Percentiles rank a stretch among this genome's conserved stretches.
Evolutionary conservation across 2,113 vertebrate genomes (phyloP).

Genomic region (Eulacestoma nigropectus): DNA sequence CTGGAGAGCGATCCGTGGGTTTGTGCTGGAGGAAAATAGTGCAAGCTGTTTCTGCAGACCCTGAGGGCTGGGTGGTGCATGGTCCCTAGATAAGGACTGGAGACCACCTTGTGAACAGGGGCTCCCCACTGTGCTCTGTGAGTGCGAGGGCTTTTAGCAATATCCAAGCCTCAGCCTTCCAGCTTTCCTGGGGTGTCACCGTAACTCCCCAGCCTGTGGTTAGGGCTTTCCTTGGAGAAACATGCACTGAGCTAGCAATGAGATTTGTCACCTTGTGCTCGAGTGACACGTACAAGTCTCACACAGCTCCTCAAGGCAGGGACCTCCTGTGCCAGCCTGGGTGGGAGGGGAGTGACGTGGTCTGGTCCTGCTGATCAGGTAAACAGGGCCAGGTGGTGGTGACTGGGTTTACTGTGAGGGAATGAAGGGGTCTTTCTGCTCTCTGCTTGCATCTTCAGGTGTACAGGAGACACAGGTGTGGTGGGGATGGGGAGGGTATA

Average conservation of each 20-base stretch:
- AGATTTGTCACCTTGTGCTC: not conserved
- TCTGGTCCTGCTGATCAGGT: not conserved
- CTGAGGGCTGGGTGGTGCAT: accelerated
- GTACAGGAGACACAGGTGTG: not conserved
- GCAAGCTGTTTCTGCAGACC: accelerated
- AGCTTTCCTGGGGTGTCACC: not conserved
- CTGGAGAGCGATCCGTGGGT: accelerated
- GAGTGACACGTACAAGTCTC: accelerated
- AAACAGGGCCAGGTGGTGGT: not conserved
- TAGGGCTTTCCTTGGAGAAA: not conserved
- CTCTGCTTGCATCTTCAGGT: not conserved
- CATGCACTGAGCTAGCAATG: not conserved
- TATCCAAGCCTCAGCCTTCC: not conserved
- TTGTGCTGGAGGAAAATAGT: not conserved
- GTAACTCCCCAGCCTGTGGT: not conserved
- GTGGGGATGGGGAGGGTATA: not conserved
- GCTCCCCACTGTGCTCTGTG: not conserved
- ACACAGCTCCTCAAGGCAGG: not conserved
- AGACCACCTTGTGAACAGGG: not conserved
- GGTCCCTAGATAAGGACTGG: not conserved
- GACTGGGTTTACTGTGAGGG: not conserved
- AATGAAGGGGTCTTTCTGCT: not conserved
- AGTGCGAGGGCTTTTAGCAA: not conserved
- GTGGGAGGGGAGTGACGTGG: accelerated
- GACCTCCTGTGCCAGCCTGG: not conserved